phyloP scores from a whole-genome alignment of 2,888 invertebrate genomes.

The Erpobdella octoculata region DNA sequence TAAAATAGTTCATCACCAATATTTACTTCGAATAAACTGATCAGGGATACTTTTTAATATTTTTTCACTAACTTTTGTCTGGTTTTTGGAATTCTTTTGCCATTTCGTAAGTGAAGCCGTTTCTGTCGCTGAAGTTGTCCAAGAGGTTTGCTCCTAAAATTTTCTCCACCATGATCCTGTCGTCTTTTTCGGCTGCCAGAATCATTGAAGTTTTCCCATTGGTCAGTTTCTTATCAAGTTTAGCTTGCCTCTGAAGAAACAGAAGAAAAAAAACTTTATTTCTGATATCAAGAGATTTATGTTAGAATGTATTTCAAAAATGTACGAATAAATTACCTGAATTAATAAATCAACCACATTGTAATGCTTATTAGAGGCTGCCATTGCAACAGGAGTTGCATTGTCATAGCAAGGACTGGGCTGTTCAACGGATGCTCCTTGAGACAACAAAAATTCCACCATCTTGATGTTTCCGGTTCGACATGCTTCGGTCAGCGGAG shows the following conservation, averaged over 20 bases:
- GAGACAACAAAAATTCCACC: conserved; percentile 32
- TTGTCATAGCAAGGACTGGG: conserved; percentile 33
- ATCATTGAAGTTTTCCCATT: conserved; percentile 35
- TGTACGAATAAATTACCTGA: conserved; percentile 27
- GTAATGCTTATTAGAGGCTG: conserved; percentile 30
- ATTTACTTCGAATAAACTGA: neutral
- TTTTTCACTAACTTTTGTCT: conserved; percentile 31
- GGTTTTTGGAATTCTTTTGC: conserved; percentile 36
- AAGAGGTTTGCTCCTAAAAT: conserved; percentile 34
- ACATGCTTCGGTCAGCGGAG: conserved; percentile 36
- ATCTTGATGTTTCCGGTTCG: conserved; percentile 34
- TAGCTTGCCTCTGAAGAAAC: conserved; percentile 34
- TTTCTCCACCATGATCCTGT: conserved; percentile 34
- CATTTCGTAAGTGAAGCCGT: conserved; percentile 32
- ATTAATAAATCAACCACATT: conserved; percentile 34
- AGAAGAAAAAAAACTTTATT: neutral
- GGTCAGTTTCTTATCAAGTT: conserved; percentile 35
- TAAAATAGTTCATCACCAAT: neutral
- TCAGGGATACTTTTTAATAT: neutral
- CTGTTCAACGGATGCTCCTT: conserved; percentile 34
- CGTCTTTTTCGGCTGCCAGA: conserved; percentile 30
- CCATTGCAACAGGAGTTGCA: conserved; percentile 36
- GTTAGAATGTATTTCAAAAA: neutral
- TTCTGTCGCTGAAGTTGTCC: conserved; percentile 34
- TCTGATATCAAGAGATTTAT: neutral